Evolutionary conservation across 2,113 vertebrate genomes (phyloP).

Genomic region (Athene noctua): DNA sequence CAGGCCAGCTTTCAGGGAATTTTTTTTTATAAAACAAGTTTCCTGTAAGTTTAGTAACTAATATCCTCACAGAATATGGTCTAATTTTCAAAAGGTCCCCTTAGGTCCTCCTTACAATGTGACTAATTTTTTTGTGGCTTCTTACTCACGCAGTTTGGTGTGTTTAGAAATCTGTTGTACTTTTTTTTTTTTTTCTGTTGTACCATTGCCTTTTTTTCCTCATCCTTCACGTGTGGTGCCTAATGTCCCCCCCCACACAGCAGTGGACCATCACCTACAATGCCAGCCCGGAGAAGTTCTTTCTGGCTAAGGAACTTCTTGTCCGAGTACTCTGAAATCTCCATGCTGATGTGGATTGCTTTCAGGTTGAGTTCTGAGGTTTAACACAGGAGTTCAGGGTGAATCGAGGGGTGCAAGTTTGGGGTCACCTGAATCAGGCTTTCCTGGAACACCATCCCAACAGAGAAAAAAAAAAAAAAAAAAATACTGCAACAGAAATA

Average conservation of each 20-base stretch:
- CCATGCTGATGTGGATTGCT: not conserved
- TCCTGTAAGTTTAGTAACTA: not conserved
- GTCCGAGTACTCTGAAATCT: not conserved
- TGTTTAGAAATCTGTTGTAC: not conserved
- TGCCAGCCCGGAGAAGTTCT: not conserved
- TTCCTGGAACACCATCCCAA: not conserved
- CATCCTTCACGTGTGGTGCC: too few species aligned
- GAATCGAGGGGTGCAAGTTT: not conserved
- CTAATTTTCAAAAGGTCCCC: not conserved
- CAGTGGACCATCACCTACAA: not conserved
- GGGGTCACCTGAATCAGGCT: not conserved
- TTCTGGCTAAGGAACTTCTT: not conserved
- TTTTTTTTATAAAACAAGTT: not conserved
- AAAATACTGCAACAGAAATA: not conserved
- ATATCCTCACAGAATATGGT: not conserved
- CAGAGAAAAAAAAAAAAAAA: not conserved
- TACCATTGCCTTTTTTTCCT: accelerated
- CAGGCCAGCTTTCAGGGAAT: not conserved
- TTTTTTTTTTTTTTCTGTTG: not conserved
- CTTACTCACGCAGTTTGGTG: not conserved
- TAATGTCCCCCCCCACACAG: not conserved
- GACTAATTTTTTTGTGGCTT: not conserved
- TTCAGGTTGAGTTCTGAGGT: not conserved
- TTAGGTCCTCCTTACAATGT: not conserved
- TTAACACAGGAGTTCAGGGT: not conserved